Base-by-base conservation (phyloP, 2,797 vertebrate species). In the Emydoidea blandingii region DNA sequence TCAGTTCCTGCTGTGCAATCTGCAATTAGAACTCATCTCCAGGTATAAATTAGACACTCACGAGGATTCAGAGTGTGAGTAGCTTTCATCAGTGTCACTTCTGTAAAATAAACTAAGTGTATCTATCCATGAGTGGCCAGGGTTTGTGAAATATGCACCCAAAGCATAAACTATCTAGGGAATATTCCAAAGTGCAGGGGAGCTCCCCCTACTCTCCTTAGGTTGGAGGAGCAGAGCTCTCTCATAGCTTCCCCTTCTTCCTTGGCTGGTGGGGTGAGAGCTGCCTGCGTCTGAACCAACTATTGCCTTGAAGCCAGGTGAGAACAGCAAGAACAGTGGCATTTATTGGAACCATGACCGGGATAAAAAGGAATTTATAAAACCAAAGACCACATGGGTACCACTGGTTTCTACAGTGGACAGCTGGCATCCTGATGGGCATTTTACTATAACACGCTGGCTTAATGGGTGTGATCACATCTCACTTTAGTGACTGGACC, bases 101-200 rank as follows among this genome's bases (percentile, higher is more conserved):
- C 53, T 1, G 12, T 44, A 44, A 74, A 74, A 74, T 29, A 82
- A 87, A 90, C 93, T 25, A 88, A 90, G 93, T 68, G 88, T 87
- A 53, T 14, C 37, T 87, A 91, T 83, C 16, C 81, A 92, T n/a
- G 57, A 86, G 15, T 5, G 27, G 83, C 41, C 4, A 53, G 34
- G 52, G 37, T 93, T 76, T 76, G 72, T 44, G 12, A 25, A 44
- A 7, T 41, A 72, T 72, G 37, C 5, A 44, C 68, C 15, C 79
- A 57, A 74, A 93, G 79, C 14, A 85, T 2, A 29, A 7, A 12
- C 2, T 15, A 15, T n/a, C 44, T 44, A 53, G 56, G 31, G 44
- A 19, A 18, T 65, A 76, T 76, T 72, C 76, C 76, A 47, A 81
- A 83, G 44, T 0, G 0, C 0, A 76, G 15, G 37, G n/a, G 8